phyloP scores from a whole-genome alignment of 30 jellyfish, hydroid and myxozoan species.

The Nemopilema nomurai region DNA sequence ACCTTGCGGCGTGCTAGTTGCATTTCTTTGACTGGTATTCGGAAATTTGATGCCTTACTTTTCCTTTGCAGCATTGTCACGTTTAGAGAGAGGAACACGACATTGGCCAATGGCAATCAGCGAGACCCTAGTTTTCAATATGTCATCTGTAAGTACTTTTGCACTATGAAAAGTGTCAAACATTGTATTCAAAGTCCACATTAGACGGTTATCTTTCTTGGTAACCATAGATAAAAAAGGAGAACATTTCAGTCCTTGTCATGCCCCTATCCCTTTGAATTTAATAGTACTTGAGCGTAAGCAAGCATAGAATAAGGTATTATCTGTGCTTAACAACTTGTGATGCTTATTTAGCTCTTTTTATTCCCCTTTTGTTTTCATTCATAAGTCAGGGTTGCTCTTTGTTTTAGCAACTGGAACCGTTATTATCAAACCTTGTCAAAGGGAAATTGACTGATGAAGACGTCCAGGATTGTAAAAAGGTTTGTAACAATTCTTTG shows the following conservation, averaged over 20 bases:
- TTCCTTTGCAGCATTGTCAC: constrained; percentile 57
- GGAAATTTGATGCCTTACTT: neutral
- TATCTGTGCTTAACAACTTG: no score
- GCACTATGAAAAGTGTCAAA: neutral
- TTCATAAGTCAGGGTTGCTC: neutral
- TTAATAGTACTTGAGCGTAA: no score
- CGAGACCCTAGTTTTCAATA: constrained; percentile 86
- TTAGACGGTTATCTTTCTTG: neutral
- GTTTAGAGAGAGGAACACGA: constrained; percentile 89
- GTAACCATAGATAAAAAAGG: no score
- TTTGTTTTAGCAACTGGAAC: constrained; percentile 70
- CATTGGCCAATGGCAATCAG: constrained; percentile 98
- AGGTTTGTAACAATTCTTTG: constrained; percentile 29
- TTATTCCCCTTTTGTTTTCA: no score
- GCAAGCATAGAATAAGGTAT: no score
- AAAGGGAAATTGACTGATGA: constrained; percentile 79
- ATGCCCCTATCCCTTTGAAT: no score
- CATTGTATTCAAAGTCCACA: neutral
- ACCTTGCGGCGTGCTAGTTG: no score
- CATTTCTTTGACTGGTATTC: no score
- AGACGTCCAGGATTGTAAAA: constrained; percentile 92
- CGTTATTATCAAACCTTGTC: constrained; percentile 73
- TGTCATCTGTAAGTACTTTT: constrained; percentile 76
- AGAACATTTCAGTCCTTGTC: no score
- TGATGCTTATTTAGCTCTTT: no score